Percentiles rank a stretch among this genome's conserved stretches.
Conservation (phyloP, 2,113 vertebrate species). For the Beaufortia kweichowensis region DNA sequence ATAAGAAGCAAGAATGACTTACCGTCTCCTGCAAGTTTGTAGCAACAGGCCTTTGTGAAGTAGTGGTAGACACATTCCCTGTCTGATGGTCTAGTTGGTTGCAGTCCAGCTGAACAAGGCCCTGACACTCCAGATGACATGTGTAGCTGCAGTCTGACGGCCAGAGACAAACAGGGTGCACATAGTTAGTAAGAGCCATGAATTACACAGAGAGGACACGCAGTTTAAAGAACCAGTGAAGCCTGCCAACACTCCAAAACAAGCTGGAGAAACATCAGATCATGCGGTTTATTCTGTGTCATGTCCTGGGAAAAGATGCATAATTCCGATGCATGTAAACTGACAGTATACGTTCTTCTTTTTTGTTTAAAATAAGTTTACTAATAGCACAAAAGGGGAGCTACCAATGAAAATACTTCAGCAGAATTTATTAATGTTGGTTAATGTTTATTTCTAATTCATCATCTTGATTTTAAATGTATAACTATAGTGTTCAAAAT, state of each 20-base stretch:
- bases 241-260: conserved; percentile 31
- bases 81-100: conserved; percentile 67
- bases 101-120: conserved; percentile 86
- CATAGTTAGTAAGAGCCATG: conserved; percentile 17
- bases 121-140: conserved; percentile 84
- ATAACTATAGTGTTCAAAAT: too few species aligned
- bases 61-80: conserved; percentile 59
- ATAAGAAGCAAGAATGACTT: conserved; percentile 32
- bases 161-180: conserved; percentile 26
- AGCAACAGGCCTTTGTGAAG: conserved; percentile 69
- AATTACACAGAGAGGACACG: conserved; percentile 35
- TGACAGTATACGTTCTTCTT: too few species aligned
- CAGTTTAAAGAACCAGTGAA: not conserved
- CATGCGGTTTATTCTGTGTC: conserved; percentile 9
- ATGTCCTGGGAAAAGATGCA: not conserved
- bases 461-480: too few species aligned
- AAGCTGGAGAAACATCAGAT: not conserved
- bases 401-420: not conserved
- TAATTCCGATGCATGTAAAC: too few species aligned
- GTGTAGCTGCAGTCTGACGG: conserved; percentile 87
- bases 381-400: too few species aligned
- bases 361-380: too few species aligned
- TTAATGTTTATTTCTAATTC: too few species aligned
- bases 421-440: too few species aligned
- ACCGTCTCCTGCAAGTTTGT: conserved; percentile 72